Base-by-base conservation (phyloP, 2,888 invertebrate species). In the Trichopria drosophilae region DNA sequence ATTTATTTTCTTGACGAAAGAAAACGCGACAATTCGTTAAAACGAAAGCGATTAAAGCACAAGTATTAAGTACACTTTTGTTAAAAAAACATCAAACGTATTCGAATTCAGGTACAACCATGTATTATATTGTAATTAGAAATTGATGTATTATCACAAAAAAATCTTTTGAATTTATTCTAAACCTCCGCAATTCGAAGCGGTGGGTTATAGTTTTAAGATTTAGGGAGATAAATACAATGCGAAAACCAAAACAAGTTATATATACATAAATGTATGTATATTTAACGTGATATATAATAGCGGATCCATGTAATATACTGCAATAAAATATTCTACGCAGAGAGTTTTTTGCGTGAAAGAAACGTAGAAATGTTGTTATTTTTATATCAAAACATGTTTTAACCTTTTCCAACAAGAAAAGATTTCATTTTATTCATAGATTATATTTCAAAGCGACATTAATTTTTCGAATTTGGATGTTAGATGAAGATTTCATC, bases 51-150 rank as follows among this genome's bases (percentile, higher is more conserved):
- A 34, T 31, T 19, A 36, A 19, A 23, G 12, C 32, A 40, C 32
- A 26, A 47, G 52, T 52, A 52, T 42, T 26, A 43, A 47, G 45
- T 29, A 41, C 20, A 36, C n/a, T 51, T 55, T 44, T 48, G n/a
- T n/a, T 47, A 40, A 47, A 36, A 43, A n/a, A 18, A 41, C 46
- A 41, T 43, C 46, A 55, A 52, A 55, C n/a, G 49, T 42, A 55
- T 20, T 32, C 46, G 32, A 43, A 43, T 9, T 42, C 31, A 10
- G 12, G 50, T 49, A 36, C 31, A 49, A 42, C 42, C 41, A 42
- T 74, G 73, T 74, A 73, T 67, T 36, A 75, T 74, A 74, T 69
- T 75, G 74, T 75, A 75, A 75, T 73, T 75, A 75, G 64, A 47
- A 52, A 40, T 73, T 60, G 56, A 63, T 68, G 70, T 72, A 65